These are phyloP conservation scores for Bombus soroeensis DNA, from an alignment of 1,140 invertebrate genomes.

Conservation along the genomic window DNA sequence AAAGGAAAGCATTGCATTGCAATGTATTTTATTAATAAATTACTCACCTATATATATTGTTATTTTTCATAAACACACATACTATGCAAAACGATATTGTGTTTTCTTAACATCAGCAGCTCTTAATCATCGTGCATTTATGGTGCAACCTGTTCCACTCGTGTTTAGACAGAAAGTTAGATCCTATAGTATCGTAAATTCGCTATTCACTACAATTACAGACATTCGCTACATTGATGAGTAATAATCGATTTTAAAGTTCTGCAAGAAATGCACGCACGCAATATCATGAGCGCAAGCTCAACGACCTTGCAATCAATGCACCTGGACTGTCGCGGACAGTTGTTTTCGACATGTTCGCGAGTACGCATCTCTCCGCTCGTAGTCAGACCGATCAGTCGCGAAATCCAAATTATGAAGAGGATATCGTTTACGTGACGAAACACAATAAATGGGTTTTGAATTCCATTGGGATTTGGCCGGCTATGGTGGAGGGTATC, in stretches of 20 bases:
- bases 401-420: slow-evolving; percentile 26
- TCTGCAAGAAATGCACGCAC: background rate
- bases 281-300: slow-evolving; percentile 2
- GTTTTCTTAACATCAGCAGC: background rate
- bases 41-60: background rate
- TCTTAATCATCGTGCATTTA: background rate
- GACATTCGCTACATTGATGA: background rate
- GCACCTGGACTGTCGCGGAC: background rate
- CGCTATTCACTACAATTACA: background rate
- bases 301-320: slow-evolving; percentile 43
- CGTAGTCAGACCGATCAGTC: background rate
- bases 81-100: background rate
- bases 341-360: slow-evolving; percentile 10
- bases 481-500: background rate
- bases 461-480: slow-evolving; percentile 62
- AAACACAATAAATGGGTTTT: slow-evolving; percentile 46
- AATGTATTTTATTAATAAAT: background rate
- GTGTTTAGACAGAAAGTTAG: too few relatives aligned
- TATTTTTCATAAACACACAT: background rate
- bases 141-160: background rate
- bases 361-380: background rate
- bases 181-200: background rate
- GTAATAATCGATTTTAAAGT: background rate
- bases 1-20: background rate
- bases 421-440: slow-evolving; percentile 24